phyloP scores from a whole-genome alignment of 2,888 invertebrate genomes.

The Megaustenia siamemsis region DNA sequence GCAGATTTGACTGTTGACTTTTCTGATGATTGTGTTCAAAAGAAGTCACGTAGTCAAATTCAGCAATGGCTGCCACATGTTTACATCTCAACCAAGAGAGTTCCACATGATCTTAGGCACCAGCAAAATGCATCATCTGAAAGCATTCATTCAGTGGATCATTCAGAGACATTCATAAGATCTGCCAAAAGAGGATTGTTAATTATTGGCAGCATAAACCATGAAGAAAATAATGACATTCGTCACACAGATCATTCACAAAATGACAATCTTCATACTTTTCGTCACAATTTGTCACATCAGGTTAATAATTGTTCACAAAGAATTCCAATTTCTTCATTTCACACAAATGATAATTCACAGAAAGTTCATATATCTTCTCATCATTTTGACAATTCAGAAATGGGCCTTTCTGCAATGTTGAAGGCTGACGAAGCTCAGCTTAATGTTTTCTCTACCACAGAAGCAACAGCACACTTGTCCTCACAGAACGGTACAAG shows the following conservation, averaged over 20 bases:
- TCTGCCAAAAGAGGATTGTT: not conserved
- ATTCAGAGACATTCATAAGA: not conserved
- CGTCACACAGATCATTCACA: not conserved
- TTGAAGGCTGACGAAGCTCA: not conserved
- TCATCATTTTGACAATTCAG: no score
- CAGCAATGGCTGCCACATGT: not conserved
- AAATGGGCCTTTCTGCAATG: not conserved
- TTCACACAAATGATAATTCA: not conserved
- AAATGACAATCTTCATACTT: not conserved
- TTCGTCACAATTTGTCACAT: not conserved
- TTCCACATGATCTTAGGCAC: not conserved
- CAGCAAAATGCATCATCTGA: not conserved
- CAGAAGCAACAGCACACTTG: no score
- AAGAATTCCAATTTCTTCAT: not conserved
- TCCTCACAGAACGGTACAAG: not conserved
- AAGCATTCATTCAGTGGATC: not conserved
- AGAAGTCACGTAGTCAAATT: not conserved
- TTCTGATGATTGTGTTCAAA: not conserved
- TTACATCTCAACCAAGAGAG: not conserved
- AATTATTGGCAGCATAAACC: not conserved
- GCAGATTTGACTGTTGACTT: not conserved
- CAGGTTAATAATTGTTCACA: not conserved
- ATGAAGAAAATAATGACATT: not conserved
- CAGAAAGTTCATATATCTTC: not conserved
- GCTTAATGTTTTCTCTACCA: not conserved